These are phyloP conservation scores for Sarcophaga caerulescens DNA, from an alignment of 2,888 invertebrate genomes.

Conservation along the genomic window DNA sequence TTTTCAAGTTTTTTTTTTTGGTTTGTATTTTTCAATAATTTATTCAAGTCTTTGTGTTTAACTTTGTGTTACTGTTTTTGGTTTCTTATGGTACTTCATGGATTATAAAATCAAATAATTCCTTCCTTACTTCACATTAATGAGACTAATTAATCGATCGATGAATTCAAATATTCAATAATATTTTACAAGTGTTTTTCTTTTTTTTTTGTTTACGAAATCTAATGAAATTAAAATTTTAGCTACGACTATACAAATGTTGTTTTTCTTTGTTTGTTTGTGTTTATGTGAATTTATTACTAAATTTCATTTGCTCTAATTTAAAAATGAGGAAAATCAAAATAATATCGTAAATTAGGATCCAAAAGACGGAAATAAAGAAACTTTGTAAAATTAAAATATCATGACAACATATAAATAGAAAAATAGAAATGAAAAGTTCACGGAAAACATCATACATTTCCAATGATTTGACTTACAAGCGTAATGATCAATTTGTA, in stretches of 20 bases:
- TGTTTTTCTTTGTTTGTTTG: constrained; percentile 31
- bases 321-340: no score
- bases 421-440: no score
- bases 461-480: no score
- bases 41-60: constrained; percentile 52
- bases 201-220: constrained; percentile 26
- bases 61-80: not conserved
- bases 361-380: no score
- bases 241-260: constrained; percentile 37
- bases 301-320: no score
- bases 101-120: constrained; percentile 41
- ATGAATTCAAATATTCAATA: no score
- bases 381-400: no score
- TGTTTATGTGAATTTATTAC: not conserved
- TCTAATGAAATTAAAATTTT: constrained; percentile 43
- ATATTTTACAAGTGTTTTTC: constrained; percentile 39
- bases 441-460: no score
- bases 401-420: no score
- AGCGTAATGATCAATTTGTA: no score
- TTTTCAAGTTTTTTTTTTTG: not conserved
- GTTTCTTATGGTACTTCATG: constrained; percentile 4
- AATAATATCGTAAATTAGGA: no score
- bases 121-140: constrained; percentile 20
- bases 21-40: constrained; percentile 35
- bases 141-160: not conserved